These are phyloP conservation scores for Panagrolaimus sp. DNA, from an alignment of 1,140 invertebrate genomes.

Conservation along the genomic window DNA sequence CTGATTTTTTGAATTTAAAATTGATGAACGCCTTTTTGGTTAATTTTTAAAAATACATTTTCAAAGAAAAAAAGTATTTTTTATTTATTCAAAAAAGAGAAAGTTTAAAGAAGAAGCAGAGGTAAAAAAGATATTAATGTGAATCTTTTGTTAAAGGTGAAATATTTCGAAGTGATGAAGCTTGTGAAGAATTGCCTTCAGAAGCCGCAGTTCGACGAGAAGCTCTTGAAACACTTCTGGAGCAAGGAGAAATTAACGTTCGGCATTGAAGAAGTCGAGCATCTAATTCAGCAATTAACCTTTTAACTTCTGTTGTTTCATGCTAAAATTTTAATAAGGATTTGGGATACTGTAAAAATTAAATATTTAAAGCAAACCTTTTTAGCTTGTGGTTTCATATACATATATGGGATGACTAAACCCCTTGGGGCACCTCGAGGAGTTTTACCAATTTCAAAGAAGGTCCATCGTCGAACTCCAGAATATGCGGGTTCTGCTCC, in stretches of 20 bases:
- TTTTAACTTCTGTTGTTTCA: conserved; percentile 47
- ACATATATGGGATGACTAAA: conserved; percentile 49
- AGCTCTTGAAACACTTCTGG: conserved; percentile 17
- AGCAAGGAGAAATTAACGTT: conserved; percentile 44
- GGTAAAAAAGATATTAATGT: conserved; percentile 14
- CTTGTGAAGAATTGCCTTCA: conserved; percentile 10
- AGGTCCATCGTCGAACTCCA: conserved; percentile 44
- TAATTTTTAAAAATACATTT: too few species aligned
- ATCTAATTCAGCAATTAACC: conserved; percentile 51
- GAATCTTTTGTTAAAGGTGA: conserved; percentile 16
- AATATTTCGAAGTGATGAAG: conserved; percentile 17
- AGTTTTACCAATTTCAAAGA: conserved; percentile 51
- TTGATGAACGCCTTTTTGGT: too few species aligned
- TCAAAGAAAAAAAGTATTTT: too few species aligned
- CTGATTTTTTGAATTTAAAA: too few species aligned
- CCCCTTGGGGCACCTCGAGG: conserved; percentile 48
- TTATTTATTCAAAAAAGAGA: background rate
- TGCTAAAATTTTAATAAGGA: conserved; percentile 37
- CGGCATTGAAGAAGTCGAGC: conserved; percentile 45
- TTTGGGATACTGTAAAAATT: background rate
- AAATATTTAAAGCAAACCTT: background rate
- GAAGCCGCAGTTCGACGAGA: conserved; percentile 21
- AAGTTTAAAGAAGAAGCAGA: background rate
- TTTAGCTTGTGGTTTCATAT: conserved; percentile 23
- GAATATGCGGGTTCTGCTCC: conserved; percentile 20